Percentiles rank a stretch among this genome's conserved stretches.
These are phyloP conservation scores for Paralichthys olivaceus DNA, from an alignment of 2,113 vertebrate genomes.

Conservation along the genomic window DNA sequence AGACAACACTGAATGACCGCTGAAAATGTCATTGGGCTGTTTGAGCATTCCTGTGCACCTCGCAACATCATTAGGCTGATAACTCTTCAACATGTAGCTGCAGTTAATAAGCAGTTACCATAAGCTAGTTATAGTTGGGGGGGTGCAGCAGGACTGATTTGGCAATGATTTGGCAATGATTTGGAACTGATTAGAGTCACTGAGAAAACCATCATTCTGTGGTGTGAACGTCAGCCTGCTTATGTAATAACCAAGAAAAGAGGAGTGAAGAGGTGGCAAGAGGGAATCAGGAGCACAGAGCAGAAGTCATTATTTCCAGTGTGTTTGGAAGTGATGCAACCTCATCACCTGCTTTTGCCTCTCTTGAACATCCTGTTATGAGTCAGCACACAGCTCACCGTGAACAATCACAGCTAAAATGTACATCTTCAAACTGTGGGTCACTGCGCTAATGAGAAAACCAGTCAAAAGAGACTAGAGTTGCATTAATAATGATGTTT, in stretches of 20 bases:
- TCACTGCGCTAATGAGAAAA: no score
- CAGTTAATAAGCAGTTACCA: conserved; percentile 12
- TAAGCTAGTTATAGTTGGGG: neutral
- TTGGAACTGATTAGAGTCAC: conserved; percentile 26
- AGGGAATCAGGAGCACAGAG: conserved; percentile 15
- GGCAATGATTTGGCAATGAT: conserved; percentile 7
- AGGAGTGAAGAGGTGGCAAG: conserved; percentile 46
- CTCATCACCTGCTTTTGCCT: neutral
- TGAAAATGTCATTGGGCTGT: conserved; percentile 12
- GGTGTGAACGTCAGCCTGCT: conserved; percentile 44
- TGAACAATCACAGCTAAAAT: no score
- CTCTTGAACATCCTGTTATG: neutral
- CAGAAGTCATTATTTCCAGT: neutral
- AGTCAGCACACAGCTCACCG: no score
- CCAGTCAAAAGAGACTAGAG: no score
- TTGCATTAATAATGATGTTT: no score
- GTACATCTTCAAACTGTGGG: no score
- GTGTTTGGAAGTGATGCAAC: neutral
- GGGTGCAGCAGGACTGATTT: neutral
- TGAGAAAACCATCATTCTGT: conserved; percentile 42
- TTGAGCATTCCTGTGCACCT: neutral
- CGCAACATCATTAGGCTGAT: conserved; percentile 9
- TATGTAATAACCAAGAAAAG: conserved; percentile 46
- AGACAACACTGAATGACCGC: conserved; percentile 5
- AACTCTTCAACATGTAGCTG: neutral